phyloP scores from a whole-genome alignment of 2,888 invertebrate genomes.

The Drosophila acutilabella region DNA sequence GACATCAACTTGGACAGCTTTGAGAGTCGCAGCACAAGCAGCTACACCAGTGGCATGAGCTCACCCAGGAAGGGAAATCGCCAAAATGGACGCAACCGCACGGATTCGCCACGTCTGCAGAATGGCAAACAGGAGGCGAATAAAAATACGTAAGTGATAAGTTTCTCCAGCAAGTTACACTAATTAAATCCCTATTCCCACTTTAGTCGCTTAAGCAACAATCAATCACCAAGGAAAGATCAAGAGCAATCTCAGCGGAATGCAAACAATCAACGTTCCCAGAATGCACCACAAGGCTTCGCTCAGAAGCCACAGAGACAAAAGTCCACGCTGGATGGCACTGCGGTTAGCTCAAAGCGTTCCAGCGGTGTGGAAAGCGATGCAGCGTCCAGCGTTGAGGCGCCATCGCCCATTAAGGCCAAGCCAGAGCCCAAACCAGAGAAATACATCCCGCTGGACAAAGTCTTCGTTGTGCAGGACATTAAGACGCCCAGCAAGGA shows the following conservation, averaged over 20 bases:
- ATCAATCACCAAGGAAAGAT: slow-evolving; percentile 60
- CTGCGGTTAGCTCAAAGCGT: slow-evolving; percentile 50
- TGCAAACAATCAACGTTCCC: slow-evolving; percentile 67
- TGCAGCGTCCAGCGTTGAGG: slow-evolving; percentile 30
- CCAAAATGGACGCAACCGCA: slow-evolving; percentile 64
- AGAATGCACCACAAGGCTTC: slow-evolving; percentile 82
- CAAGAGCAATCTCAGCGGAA: slow-evolving; percentile 50
- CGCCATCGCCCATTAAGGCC: slow-evolving; percentile 9
- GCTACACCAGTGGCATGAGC: slow-evolving; percentile 69
- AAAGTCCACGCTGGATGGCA: slow-evolving; percentile 66
- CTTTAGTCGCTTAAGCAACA: slow-evolving; percentile 64
- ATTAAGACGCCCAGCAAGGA: slow-evolving; percentile 86
- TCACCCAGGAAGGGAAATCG: slow-evolving; percentile 70
- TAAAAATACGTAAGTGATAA: slow-evolving; percentile 68
- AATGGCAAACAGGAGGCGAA: slow-evolving; percentile 70
- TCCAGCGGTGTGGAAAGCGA: slow-evolving; percentile 64
- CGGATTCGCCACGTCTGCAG: slow-evolving; percentile 79
- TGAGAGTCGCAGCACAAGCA: slow-evolving; percentile 71
- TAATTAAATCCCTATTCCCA: not conserved
- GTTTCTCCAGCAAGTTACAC: not conserved
- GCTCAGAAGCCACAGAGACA: slow-evolving; percentile 71
- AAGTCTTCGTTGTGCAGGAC: slow-evolving; percentile 85
- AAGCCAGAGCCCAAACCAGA: slow-evolving; percentile 45
- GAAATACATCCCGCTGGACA: slow-evolving; percentile 86
- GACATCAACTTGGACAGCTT: slow-evolving; percentile 53